Percentiles rank a stretch among this genome's conserved stretches.
Evolutionary conservation across 1,140 invertebrate species (phyloP).

Genomic region (Aleiodes sp.): DNA sequence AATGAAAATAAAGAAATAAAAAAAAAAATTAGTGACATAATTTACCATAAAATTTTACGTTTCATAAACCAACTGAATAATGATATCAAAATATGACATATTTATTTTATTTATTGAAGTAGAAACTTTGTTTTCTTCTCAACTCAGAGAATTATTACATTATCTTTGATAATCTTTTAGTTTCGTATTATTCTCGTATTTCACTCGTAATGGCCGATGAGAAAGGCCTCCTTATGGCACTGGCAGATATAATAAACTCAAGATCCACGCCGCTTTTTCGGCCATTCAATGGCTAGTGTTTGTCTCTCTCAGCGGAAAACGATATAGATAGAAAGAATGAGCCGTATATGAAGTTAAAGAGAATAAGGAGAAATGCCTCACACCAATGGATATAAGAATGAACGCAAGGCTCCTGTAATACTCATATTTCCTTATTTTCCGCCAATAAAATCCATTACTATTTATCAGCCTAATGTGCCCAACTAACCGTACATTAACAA

Average conservation of each 20-base stretch:
- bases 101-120: too few relatives aligned
- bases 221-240: conserved; percentile 61
- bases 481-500: conserved; percentile 64
- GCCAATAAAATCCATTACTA: conserved; percentile 67
- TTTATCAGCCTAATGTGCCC: conserved; percentile 66
- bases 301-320: conserved; percentile 55
- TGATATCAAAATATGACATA: too few relatives aligned
- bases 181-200: conserved; percentile 43
- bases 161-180: neutral
- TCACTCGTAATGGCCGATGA: conserved; percentile 62
- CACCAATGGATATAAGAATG: neutral
- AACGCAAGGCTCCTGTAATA: conserved; percentile 37
- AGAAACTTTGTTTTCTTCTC: too few relatives aligned
- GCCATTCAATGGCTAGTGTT: conserved; percentile 51
- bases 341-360: neutral
- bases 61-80: neutral
- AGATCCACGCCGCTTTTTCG: conserved; percentile 63
- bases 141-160: neutral
- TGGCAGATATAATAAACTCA: conserved; percentile 65
- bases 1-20: too few relatives aligned
- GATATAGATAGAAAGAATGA: conserved; percentile 33
- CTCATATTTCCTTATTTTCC: conserved; percentile 67
- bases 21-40: neutral
- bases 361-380: too few relatives aligned
- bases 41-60: neutral